Evolutionary conservation across 2,797 vertebrate genomes (phyloP).

Genomic region (Oreortyx pictus): DNA sequence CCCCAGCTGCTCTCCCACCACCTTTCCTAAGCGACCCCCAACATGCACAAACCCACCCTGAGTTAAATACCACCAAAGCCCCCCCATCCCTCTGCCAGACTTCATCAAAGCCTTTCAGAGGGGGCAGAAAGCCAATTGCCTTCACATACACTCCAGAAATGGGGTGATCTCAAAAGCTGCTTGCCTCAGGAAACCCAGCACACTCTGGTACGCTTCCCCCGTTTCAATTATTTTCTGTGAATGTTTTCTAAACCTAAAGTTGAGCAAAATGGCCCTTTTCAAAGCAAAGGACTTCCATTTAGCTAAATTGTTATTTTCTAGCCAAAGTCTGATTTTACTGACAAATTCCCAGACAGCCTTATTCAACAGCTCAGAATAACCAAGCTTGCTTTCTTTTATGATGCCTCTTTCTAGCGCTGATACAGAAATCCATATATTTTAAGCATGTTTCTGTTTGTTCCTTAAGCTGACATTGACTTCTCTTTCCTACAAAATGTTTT

Average conservation of each 20-base stretch:
- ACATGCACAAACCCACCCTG: background rate
- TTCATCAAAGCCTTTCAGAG: background rate
- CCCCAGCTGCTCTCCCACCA: background rate
- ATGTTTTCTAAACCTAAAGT: conserved; percentile 3
- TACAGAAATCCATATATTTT: background rate
- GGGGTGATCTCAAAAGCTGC: background rate
- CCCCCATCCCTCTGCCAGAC: background rate
- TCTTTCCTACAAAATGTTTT: background rate
- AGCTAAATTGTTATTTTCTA: conserved; percentile 22
- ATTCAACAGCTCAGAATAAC: background rate
- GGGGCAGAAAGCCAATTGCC: background rate
- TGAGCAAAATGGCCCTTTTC: background rate
- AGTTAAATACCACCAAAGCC: background rate
- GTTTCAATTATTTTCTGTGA: background rate
- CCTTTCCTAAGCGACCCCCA: background rate
- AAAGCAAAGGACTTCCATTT: conserved; percentile 32
- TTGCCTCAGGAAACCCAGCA: background rate
- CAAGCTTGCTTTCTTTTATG: background rate
- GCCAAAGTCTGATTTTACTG: background rate
- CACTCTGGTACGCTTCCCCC: background rate
- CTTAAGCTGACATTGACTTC: background rate
- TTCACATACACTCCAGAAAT: accelerated
- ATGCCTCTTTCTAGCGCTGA: background rate
- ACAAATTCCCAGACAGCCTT: background rate
- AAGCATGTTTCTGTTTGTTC: background rate